phyloP scores from a whole-genome alignment of 2,888 invertebrate genomes.

The Pediacus dermestoides region DNA sequence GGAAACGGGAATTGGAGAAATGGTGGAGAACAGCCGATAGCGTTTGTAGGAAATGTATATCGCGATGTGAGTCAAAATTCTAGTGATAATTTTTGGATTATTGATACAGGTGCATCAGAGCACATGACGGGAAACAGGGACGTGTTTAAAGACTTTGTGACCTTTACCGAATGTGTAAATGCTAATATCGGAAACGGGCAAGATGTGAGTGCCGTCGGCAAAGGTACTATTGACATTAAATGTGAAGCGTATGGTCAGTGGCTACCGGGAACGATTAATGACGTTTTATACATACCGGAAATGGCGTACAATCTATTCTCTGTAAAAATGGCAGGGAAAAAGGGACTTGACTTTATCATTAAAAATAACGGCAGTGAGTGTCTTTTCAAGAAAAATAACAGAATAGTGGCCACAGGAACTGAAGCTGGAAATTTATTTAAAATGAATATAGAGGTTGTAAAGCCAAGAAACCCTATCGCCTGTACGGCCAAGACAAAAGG shows the following conservation, averaged over 20 bases:
- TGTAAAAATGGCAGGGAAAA: constrained; percentile 12
- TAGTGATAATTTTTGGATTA: constrained; percentile 11
- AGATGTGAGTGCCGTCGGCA: constrained; percentile 8
- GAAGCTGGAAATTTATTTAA: constrained; percentile 11
- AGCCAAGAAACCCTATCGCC: too few species aligned
- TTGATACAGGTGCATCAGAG: constrained; percentile 21
- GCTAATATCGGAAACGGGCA: constrained; percentile 14
- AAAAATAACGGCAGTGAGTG: constrained; percentile 10
- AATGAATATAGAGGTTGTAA: constrained; percentile 4
- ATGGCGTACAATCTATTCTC: constrained; percentile 16
- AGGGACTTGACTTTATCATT: constrained; percentile 12
- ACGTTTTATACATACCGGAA: constrained; percentile 10
- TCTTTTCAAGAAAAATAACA: constrained; percentile 9
- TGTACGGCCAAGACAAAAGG: background rate
- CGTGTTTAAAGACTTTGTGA: constrained; percentile 15
- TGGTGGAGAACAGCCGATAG: too few species aligned
- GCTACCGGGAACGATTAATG: constrained; percentile 13
- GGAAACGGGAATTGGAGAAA: too few species aligned
- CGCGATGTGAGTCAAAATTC: too few species aligned
- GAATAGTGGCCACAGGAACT: constrained; percentile 12
- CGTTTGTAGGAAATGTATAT: constrained; percentile 7
- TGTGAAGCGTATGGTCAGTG: constrained; percentile 16
- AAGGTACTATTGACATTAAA: constrained; percentile 14
- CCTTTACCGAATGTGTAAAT: constrained; percentile 11
- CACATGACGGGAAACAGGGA: constrained; percentile 19